Conservation (phyloP, 2,797 vertebrate species). For the Lithobates sylvaticus region DNA sequence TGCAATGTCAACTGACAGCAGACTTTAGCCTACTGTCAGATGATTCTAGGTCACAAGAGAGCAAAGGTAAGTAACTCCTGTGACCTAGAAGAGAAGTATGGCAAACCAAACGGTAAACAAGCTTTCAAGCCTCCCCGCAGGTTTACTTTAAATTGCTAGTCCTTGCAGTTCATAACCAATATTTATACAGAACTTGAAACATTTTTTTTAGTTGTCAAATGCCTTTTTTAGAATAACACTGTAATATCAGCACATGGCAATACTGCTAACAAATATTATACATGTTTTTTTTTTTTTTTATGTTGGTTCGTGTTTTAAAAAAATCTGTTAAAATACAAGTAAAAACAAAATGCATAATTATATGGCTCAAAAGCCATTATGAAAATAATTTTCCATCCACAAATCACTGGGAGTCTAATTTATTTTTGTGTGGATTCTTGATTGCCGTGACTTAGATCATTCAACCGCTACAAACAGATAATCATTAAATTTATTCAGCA, state of each 20-base stretch:
- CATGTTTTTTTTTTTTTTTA: no score
- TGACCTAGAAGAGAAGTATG: no score
- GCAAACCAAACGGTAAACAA: no score
- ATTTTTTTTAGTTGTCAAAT: neutral
- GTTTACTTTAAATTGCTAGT: neutral
- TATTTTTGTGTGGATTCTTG: slow-evolving; percentile 35
- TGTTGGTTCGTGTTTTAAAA: no score
- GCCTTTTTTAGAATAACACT: neutral
- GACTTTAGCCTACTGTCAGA: no score
- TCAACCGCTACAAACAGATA: slow-evolving; percentile 50
- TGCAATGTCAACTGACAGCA: no score
- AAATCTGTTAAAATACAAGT: neutral
- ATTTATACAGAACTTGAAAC: neutral
- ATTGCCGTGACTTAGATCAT: slow-evolving; percentile 35
- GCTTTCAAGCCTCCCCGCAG: neutral
- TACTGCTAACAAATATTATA: no score
- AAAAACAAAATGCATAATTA: slow-evolving; percentile 12
- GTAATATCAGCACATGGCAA: no score
- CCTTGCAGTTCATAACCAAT: neutral
- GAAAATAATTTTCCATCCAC: slow-evolving; percentile 40
- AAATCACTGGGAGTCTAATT: slow-evolving; percentile 26
- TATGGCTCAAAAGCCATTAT: slow-evolving; percentile 30
- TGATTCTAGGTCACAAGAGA: no score
- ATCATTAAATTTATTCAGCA: slow-evolving; percentile 42
- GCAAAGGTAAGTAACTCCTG: no score